Evolutionary conservation across 2,113 vertebrate genomes (phyloP), one percentile per base, ranked within the genome.

Genomic region (Perccottus glenii): DNA sequence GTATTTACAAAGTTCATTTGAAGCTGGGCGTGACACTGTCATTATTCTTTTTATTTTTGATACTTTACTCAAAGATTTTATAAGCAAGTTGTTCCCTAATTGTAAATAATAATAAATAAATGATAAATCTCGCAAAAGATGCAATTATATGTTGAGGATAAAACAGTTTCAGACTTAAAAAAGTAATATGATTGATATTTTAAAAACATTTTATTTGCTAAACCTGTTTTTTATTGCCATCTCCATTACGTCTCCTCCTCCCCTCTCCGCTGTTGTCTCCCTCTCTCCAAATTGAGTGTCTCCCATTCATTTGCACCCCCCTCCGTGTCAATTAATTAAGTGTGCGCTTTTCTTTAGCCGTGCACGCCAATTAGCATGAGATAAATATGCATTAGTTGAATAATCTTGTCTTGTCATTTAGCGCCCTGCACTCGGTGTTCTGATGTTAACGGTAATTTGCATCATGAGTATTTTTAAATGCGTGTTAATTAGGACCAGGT

Each of bases 311-410:
- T 82, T 80, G 78, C 87, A 68, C 44, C 84, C 70, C 70, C 85
- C 87, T 83, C 83, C 82, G 57, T 92, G 90, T 92, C 88, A 92
- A 92, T 93, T 93, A 91, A 93, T 93, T 90, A 92, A 88, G 87
- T 91, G 87, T 74, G 72, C 57, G 83, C 86, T 83, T 90, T 91
- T 92, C 87, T 91, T 92, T 88, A 78, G 87, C 88, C 86, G 70
- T 83, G 89, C 83, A 85, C 68, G 79, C 63, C 91, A 91, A 93
- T 92, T 92, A 91, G 90, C 91, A 93, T 91, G 85, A 91, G 88
- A 93, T 93, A 93, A 92, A 92, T 93, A 93, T 93, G 92, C 90
- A 92, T 92, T 85, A 91, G 89, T 70, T 2, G 57, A 88, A 87
- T 89, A 77, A 88, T 90, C 87, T 91, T 83, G 80, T 87, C 86